Evolutionary conservation across 2,888 invertebrate species (phyloP).

Genomic region (Melanchra persicariae): DNA sequence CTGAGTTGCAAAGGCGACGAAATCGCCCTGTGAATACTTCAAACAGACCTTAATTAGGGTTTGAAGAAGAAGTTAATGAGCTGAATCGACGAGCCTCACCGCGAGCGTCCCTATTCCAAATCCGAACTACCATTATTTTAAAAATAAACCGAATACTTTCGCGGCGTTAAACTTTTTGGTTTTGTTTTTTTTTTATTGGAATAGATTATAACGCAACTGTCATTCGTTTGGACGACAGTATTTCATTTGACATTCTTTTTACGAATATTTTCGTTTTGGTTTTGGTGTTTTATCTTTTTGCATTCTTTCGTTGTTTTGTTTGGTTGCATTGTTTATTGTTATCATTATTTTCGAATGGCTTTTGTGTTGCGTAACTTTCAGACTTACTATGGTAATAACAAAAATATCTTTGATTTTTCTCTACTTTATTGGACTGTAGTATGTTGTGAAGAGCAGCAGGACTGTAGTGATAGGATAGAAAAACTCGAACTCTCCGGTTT

Average conservation of each 20-base stretch:
- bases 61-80: slow-evolving; percentile 83
- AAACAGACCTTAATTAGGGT: slow-evolving; percentile 84
- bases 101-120: slow-evolving; percentile 68
- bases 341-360: neutral
- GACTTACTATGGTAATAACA: neutral
- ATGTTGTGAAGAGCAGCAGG: neutral
- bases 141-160: slow-evolving; percentile 48
- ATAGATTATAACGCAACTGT: slow-evolving; percentile 31
- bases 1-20: slow-evolving; percentile 70
- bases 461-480: neutral
- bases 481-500: slow-evolving; percentile 1
- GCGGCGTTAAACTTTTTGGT: slow-evolving; percentile 17
- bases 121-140: slow-evolving; percentile 46
- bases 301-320: slow-evolving; percentile 22
- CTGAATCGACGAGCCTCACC: slow-evolving; percentile 72
- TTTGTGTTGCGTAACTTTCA: neutral
- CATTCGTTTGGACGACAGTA: slow-evolving; percentile 19
- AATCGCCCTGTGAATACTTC: slow-evolving; percentile 83
- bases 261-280: slow-evolving; percentile 19
- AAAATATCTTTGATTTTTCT: neutral
- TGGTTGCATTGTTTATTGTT: neutral
- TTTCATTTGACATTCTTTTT: slow-evolving; percentile 41
- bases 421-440: neutral
- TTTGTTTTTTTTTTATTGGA: slow-evolving; percentile 9
- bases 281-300: neutral